Base-by-base conservation (phyloP, 1,140 invertebrate species). In the Scaptomyza montana region DNA sequence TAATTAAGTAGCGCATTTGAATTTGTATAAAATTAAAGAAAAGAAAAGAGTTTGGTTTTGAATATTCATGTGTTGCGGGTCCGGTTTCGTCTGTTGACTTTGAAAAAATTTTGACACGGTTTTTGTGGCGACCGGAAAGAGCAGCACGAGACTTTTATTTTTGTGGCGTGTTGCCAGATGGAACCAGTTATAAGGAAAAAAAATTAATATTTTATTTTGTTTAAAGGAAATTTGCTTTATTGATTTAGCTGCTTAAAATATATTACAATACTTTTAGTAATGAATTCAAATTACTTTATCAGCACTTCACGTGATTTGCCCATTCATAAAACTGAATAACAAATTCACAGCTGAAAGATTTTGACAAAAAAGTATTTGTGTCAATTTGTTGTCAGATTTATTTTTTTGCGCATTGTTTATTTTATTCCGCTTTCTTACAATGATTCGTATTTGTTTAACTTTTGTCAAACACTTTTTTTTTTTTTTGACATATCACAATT, bases 1-100 rank as follows among this genome's bases (percentile, higher is more conserved):
- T 78, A 86, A 87, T 86, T 87, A 87, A 76, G 70, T 64, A 62
- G 53, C 71, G 74, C 67, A 61, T 57, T 78, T 75, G 53, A 72
- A 70, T 69, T 65, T 53, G 57, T 39, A 46, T 60, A 50, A 64
- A 65, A 64, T 66, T 66, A 66, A 66, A 55, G 16, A 16, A 30
- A 39, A 59, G 64, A 72, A 51, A 60, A 74, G 68, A 73, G 61
- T 45, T 61, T 67, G 61, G 7, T 4, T 57, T 63, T 69, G 30
- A 68, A 54, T 86, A 86, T 85, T 86, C 81, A 85, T 78, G 74
- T 71, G 54, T 36, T 67, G 61, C 16, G 68, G 65, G 67, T 74
- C 78, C 76, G 81, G 77, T 77, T 80, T 67, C 45, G 47, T 41
- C 36, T 80, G 63, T 65, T 66, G 72, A 61, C 66, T 74, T 74